Conservation (phyloP, 2,888 invertebrate genomes). For the Euclidia mi region DNA sequence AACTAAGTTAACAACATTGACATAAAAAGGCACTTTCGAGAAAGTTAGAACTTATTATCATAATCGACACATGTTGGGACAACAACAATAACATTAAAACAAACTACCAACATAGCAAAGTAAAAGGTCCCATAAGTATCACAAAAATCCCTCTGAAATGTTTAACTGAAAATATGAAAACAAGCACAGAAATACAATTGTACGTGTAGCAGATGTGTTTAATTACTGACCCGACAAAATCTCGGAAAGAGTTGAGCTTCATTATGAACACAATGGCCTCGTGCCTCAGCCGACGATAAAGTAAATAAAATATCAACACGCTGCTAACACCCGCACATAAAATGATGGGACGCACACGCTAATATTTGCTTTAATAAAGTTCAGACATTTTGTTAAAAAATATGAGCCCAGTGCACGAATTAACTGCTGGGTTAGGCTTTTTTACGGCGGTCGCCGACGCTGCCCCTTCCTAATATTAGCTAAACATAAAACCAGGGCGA, state of each 20-base stretch:
- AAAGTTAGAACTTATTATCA: constrained; percentile 55
- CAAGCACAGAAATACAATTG: constrained; percentile 72
- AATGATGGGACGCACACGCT: constrained; percentile 76
- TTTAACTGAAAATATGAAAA: constrained; percentile 74
- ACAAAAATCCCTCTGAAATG: constrained; percentile 69
- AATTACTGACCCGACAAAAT: constrained; percentile 86
- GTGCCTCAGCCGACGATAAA: constrained; percentile 74
- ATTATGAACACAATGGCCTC: constrained; percentile 77
- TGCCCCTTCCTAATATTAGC: constrained; percentile 70
- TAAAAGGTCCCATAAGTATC: constrained; percentile 65
- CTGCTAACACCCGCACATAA: constrained; percentile 76
- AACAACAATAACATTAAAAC: constrained; percentile 67
- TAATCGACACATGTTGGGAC: constrained; percentile 62
- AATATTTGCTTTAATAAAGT: constrained; percentile 84
- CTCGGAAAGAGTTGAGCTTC: constrained; percentile 81
- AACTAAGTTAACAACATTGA: too few relatives aligned
- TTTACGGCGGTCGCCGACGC: constrained; percentile 66
- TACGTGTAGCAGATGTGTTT: constrained; percentile 86
- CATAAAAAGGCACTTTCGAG: constrained; percentile 3
- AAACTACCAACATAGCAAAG: constrained; percentile 66
- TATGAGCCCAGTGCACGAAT: constrained; percentile 73
- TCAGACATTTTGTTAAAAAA: constrained; percentile 79
- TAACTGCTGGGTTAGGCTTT: constrained; percentile 80
- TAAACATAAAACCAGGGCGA: constrained; percentile 71
- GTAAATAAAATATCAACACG: constrained; percentile 87